These are phyloP conservation scores for Andricus quercusramuli DNA, from an alignment of 2,888 invertebrate species.

Conservation along the genomic window DNA sequence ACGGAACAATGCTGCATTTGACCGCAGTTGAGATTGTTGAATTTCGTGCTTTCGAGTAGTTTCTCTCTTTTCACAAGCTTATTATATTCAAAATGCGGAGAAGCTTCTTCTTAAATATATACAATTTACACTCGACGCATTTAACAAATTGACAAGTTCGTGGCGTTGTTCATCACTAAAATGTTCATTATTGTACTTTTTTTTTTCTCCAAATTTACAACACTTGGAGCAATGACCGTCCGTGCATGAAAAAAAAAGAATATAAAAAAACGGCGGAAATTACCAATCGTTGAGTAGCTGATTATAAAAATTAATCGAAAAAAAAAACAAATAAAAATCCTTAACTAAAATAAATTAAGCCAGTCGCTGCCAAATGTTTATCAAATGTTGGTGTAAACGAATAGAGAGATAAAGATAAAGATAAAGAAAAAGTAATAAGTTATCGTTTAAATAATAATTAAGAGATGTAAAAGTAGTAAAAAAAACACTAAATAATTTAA, in stretches of 20 bases:
- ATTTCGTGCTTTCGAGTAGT: background rate
- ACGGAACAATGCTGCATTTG: constrained; percentile 62
- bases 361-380: constrained; percentile 67
- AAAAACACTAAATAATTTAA: constrained; percentile 75
- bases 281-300: constrained; percentile 44
- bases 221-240: constrained; percentile 60
- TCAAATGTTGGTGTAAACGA: constrained; percentile 66
- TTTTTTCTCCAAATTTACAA: constrained; percentile 55
- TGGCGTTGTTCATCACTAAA: background rate
- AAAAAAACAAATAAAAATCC: constrained; percentile 8
- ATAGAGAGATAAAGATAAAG: constrained; percentile 51
- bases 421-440: constrained; percentile 66
- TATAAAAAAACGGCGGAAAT: constrained; percentile 34
- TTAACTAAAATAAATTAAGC: constrained; percentile 70
- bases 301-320: constrained; percentile 48
- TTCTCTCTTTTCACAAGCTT: constrained; percentile 6
- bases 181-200: background rate
- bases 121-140: constrained; percentile 39
- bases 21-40: constrained; percentile 36
- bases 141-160: constrained; percentile 35
- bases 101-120: constrained; percentile 15
- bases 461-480: constrained; percentile 49
- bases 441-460: constrained; percentile 69
- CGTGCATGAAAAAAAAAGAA: constrained; percentile 35
- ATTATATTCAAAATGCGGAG: constrained; percentile 10